Evolutionary conservation across 2,888 invertebrate genomes (phyloP).

Genomic region (Cryptocephalus primarius): DNA sequence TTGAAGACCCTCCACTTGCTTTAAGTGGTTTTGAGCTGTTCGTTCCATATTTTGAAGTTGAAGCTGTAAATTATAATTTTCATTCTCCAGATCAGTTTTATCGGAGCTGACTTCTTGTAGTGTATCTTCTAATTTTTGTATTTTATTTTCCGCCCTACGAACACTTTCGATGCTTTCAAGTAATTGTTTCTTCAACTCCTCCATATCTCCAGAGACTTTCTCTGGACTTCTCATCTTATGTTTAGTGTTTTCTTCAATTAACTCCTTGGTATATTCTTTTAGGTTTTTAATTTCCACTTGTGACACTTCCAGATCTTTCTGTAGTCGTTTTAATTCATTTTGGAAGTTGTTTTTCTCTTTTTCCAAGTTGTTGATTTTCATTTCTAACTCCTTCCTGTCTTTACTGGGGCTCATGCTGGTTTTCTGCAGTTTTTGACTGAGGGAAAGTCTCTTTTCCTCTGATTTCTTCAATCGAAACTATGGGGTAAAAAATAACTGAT

Average conservation of each 20-base stretch:
- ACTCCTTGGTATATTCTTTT: constrained; percentile 10
- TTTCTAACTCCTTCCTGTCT: constrained; percentile 5
- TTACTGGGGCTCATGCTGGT: constrained; percentile 12
- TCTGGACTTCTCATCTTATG: constrained; percentile 3
- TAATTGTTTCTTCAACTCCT: constrained; percentile 5
- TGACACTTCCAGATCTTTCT: constrained; percentile 12
- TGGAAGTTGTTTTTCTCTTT: constrained; percentile 15
- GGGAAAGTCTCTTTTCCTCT: constrained; percentile 14
- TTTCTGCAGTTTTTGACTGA: constrained; percentile 9
- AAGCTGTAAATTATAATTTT: background rate
- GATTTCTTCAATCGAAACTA: constrained; percentile 8
- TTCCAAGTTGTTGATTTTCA: constrained; percentile 12
- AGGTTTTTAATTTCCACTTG: constrained; percentile 12
- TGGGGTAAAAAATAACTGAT: no score
- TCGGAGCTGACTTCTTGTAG: background rate
- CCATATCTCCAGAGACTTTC: background rate
- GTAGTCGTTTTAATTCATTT: constrained; percentile 13
- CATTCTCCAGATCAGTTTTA: background rate
- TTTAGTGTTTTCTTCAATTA: constrained; percentile 8
- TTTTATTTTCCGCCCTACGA: background rate
- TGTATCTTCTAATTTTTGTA: background rate
- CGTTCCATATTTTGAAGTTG: background rate
- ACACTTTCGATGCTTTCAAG: constrained; percentile 6
- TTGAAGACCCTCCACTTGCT: constrained; percentile 6
- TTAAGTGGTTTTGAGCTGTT: background rate